Evolutionary conservation across 2,888 invertebrate species (phyloP).

Genomic region (Caenorhabditis sp.): DNA sequence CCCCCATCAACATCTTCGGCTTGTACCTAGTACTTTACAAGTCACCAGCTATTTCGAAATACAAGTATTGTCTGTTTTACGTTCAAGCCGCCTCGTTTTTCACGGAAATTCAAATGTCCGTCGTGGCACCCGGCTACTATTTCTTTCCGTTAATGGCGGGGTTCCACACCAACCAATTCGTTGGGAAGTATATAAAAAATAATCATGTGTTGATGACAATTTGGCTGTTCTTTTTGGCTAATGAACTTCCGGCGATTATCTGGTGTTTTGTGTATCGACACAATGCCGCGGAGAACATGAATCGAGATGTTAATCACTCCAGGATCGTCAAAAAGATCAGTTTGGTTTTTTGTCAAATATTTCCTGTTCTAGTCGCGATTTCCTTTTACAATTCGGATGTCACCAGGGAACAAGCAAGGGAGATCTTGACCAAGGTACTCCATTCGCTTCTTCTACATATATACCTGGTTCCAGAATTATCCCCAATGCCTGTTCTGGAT

Average conservation of each 20-base stretch:
- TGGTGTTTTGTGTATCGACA: constrained; percentile 27
- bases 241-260: constrained; percentile 7
- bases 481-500: constrained; percentile 6
- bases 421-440: too few species aligned
- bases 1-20: constrained; percentile 25
- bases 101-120: constrained; percentile 24
- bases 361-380: background rate
- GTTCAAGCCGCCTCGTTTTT: constrained; percentile 18
- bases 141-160: constrained; percentile 40
- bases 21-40: constrained; percentile 30
- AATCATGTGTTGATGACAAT: constrained; percentile 2
- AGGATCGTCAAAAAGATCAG: background rate
- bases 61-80: constrained; percentile 33
- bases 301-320: background rate
- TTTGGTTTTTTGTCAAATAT: background rate
- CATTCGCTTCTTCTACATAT: too few species aligned
- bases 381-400: constrained; percentile 5
- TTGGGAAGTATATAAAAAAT: too few species aligned
- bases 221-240: constrained; percentile 3
- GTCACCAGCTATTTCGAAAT: constrained; percentile 20
- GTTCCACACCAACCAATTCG: background rate
- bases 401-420: background rate
- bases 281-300: constrained; percentile 18
- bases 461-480: background rate
- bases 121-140: constrained; percentile 18